Base-by-base conservation (phyloP, 2,888 invertebrate genomes). In the Caenorhabditis plicata region DNA sequence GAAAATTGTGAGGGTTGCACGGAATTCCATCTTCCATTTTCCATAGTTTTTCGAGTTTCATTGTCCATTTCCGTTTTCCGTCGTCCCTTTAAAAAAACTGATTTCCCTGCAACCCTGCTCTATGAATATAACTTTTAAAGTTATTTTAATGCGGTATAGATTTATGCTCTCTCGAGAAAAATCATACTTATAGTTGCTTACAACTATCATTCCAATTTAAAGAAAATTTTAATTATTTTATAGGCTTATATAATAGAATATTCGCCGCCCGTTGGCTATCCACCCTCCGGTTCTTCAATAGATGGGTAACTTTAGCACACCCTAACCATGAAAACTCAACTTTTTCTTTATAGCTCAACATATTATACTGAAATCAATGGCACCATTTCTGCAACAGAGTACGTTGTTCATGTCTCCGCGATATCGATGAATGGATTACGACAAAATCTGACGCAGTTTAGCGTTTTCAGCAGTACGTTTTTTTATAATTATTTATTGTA, bases 361-460 rank as follows among this genome's bases (percentile, higher is more conserved):
- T 53, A 60, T 23, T 51, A 66, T 15, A 62, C 70, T 8, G 33
- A 64, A 25, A 64, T 77, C 39, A 71, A 77, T 53, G 64, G 72
- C 26, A 75, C 77, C 8, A 65, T 73, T 20, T 71, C 77, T 1
- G 74, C 77, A 13, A 61, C 72, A n/a, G 76, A 77, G 36, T 77
- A 77, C 51, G 57, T 68, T 1, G 58, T 77, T 13, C 66, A 64
- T 17, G 56, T 77, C 8, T 66, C 65, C 25, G 76, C 74, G 1
- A 51, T 74, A 5, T 42, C 71, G 8, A 53, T 51, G 27, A 73
- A 75, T 40, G 76, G 76, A 13, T 53, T 55, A 3, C 36, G 64
- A 13, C 41, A 43, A 27, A 42, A 41, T 19, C 61, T 77, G 17
- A 60, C 64, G 32, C 62, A 71, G n/a, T 57, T 72, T n/a, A 26